Evolutionary conservation across 2,113 vertebrate genomes (phyloP).

Genomic region (Megaleporinus macrocephalus): DNA sequence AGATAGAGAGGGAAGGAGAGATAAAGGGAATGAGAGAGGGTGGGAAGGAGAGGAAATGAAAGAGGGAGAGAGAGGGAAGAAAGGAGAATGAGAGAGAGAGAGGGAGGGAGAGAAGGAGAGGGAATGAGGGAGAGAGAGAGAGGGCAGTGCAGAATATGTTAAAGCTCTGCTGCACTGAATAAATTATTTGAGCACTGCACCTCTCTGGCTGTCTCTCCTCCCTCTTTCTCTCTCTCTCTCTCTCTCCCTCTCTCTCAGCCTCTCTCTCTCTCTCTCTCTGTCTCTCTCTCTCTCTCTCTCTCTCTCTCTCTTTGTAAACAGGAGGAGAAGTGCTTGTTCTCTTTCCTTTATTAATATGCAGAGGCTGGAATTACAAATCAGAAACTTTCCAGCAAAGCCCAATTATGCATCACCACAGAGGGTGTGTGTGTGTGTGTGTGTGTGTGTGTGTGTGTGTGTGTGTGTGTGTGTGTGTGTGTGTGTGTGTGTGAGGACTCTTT

Average conservation of each 20-base stretch:
- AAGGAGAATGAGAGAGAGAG: no score
- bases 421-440: slow-evolving; percentile 6
- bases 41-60: no score
- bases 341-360: slow-evolving; percentile 39
- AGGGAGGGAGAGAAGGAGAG: no score
- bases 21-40: no score
- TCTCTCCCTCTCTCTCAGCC: background rate
- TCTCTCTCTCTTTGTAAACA: background rate
- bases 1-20: no score
- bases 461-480: slow-evolving; percentile 66
- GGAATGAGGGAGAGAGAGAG: background rate
- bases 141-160: background rate
- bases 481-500: slow-evolving; percentile 62
- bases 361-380: slow-evolving; percentile 33
- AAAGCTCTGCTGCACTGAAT: no score
- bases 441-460: slow-evolving; percentile 62
- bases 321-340: slow-evolving; percentile 22
- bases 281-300: slow-evolving; percentile 8
- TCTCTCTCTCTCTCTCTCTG: background rate
- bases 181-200: no score
- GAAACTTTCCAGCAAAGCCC: slow-evolving; percentile 33
- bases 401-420: slow-evolving; percentile 38
- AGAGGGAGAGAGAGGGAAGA: no score
- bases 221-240: no score
- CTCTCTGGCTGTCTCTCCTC: no score